A percentile compares a stretch with the other conserved stretches of the same genome.
These are phyloP conservation scores for Nymphalis c-album DNA, from an alignment of 2,888 invertebrate species.

Conservation along the genomic window DNA sequence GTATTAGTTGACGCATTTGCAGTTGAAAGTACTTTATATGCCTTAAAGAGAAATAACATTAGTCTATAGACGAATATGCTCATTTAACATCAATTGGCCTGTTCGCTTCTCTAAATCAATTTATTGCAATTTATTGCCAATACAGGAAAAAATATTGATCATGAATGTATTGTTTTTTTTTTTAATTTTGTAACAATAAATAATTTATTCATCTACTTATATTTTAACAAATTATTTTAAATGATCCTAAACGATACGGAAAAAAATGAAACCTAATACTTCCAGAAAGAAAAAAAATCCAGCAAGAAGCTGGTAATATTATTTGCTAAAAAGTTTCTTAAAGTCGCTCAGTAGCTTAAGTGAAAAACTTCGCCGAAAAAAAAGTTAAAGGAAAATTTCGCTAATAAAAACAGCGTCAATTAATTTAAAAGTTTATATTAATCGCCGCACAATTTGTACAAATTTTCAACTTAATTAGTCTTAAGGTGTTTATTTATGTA, in stretches of 20 bases:
- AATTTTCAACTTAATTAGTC: slow-evolving; percentile 34
- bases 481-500: slow-evolving; percentile 32
- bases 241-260: not conserved
- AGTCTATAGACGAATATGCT: too few relatives aligned
- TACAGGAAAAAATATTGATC: too few relatives aligned
- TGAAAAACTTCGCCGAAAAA: slow-evolving; percentile 28
- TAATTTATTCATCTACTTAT: too few relatives aligned
- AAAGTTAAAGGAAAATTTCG: slow-evolving; percentile 21
- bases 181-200: too few relatives aligned
- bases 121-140: too few relatives aligned
- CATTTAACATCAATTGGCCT: too few relatives aligned
- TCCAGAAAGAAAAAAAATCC: not conserved
- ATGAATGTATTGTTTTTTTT: too few relatives aligned
- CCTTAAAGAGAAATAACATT: too few relatives aligned
- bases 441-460: slow-evolving; percentile 32
- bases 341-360: slow-evolving; percentile 30
- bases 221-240: not conserved
- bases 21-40: too few relatives aligned
- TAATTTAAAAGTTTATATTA: slow-evolving; percentile 35
- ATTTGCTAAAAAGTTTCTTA: slow-evolving; percentile 33
- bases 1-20: too few relatives aligned
- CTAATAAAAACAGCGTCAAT: slow-evolving; percentile 27
- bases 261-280: not conserved
- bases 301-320: slow-evolving; percentile 25
- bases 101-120: too few relatives aligned